Conservation (phyloP, 2,888 invertebrate species). For the Drosophila birchii region DNA sequence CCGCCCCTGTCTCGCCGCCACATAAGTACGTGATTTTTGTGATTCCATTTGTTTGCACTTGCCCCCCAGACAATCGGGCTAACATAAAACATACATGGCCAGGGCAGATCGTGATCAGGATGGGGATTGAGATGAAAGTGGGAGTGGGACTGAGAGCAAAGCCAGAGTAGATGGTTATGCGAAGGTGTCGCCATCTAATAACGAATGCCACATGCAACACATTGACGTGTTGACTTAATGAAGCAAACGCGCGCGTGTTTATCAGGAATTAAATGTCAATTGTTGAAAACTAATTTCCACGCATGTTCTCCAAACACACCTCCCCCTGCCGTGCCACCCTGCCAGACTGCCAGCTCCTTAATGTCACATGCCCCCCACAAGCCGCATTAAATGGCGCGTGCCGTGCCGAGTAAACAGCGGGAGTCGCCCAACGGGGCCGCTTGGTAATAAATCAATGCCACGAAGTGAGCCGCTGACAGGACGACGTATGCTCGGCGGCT, state of each 20-base stretch:
- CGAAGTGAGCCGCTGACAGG: constrained; percentile 62
- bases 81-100: constrained; percentile 34
- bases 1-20: constrained; percentile 18
- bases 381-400: constrained; percentile 70
- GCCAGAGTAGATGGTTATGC: constrained; percentile 18
- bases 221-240: constrained; percentile 81
- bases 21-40: constrained; percentile 70
- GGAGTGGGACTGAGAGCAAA: neutral
- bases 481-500: constrained; percentile 54
- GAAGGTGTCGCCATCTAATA: constrained; percentile 65
- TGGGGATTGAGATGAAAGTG: neutral
- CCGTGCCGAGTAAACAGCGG: constrained; percentile 50
- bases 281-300: constrained; percentile 75
- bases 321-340: neutral
- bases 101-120: constrained; percentile 24
- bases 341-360: neutral
- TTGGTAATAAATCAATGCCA: constrained; percentile 68
- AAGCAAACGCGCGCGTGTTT: constrained; percentile 77
- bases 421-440: constrained; percentile 15
- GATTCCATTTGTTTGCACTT: constrained; percentile 67
- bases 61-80: constrained; percentile 40
- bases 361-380: neutral
- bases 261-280: constrained; percentile 82
- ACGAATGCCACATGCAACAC: constrained; percentile 74
- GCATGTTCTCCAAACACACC: constrained; percentile 25